A percentile compares a stretch with the other conserved stretches of the same genome.
Evolutionary conservation across 1,140 invertebrate species (phyloP).

Genomic region (Aculops lycopersici): DNA sequence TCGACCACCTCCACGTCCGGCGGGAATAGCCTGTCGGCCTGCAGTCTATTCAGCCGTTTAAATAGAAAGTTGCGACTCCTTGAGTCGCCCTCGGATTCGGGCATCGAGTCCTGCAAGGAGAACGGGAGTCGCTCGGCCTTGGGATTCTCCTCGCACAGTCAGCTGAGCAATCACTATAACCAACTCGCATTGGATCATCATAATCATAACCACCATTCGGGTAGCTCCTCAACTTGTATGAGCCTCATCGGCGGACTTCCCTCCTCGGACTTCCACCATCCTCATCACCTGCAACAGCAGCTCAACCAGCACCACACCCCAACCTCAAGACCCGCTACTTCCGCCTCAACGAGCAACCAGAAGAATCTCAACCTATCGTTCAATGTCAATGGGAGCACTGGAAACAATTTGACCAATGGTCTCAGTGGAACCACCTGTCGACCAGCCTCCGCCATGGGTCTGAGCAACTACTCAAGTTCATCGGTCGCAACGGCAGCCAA

Average conservation of each 20-base stretch:
- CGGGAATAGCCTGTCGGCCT: neutral
- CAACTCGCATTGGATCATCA: slow-evolving; percentile 1
- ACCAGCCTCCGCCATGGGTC: neutral
- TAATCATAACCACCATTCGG: slow-evolving; percentile 1
- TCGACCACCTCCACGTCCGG: slow-evolving; percentile 6
- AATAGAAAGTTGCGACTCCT: slow-evolving; percentile 23
- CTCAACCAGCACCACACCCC: neutral
- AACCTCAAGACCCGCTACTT: no score
- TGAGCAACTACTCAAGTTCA: neutral
- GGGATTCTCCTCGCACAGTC: slow-evolving; percentile 25
- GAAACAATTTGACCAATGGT: no score
- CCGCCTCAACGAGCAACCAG: no score
- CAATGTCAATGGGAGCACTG: no score
- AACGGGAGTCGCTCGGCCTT: slow-evolving; percentile 21
- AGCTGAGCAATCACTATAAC: slow-evolving; percentile 34
- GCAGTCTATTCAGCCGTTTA: neutral
- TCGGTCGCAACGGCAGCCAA: neutral
- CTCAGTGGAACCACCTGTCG: neutral
- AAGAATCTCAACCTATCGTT: no score
- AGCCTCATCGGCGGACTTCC: neutral
- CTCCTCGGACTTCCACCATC: neutral
- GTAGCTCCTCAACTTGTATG: slow-evolving; percentile 1
- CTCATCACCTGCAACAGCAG: neutral
- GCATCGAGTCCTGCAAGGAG: slow-evolving; percentile 53
- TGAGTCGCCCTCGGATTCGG: slow-evolving; percentile 60